Evolutionary conservation across 2,888 invertebrate genomes (phyloP).

Genomic region (Eretmocerus hayati): DNA sequence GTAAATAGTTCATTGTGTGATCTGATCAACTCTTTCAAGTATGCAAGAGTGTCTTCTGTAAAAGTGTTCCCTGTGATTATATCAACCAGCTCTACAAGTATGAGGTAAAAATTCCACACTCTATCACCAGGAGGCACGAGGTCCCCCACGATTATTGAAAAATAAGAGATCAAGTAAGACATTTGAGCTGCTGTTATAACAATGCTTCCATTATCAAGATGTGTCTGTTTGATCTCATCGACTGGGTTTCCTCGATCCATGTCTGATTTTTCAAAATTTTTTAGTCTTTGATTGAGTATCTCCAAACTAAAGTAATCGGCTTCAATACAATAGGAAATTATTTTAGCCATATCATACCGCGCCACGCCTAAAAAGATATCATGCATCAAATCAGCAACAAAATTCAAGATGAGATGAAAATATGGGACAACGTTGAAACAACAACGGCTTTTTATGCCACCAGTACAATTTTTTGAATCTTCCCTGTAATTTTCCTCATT

Average conservation of each 20-base stretch:
- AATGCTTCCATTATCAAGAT: too few species aligned
- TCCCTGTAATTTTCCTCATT: background rate
- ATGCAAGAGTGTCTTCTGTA: too few species aligned
- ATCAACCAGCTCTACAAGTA: too few species aligned
- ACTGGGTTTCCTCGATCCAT: conserved; percentile 23
- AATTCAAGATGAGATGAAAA: conserved; percentile 33
- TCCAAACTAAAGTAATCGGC: conserved; percentile 22
- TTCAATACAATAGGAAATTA: conserved; percentile 25
- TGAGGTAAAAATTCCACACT: too few species aligned
- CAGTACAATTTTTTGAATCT: background rate
- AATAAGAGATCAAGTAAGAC: too few species aligned
- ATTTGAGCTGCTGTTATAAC: too few species aligned
- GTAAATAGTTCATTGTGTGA: too few species aligned
- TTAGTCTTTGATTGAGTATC: conserved; percentile 25
- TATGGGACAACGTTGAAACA: conserved; percentile 26
- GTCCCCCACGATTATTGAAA: too few species aligned
- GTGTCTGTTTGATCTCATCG: conserved; percentile 13
- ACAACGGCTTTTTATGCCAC: conserved; percentile 28
- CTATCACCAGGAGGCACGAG: too few species aligned
- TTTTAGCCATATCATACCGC: conserved; percentile 30
- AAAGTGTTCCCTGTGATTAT: too few species aligned
- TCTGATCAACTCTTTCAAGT: too few species aligned
- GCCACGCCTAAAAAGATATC: conserved; percentile 31
- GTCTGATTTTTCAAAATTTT: conserved; percentile 24
- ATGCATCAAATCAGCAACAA: conserved; percentile 35